Percentiles rank a stretch among this genome's conserved stretches.
Conservation (phyloP, 1,140 invertebrate species). For the Brachionus asplanchnoidis region DNA sequence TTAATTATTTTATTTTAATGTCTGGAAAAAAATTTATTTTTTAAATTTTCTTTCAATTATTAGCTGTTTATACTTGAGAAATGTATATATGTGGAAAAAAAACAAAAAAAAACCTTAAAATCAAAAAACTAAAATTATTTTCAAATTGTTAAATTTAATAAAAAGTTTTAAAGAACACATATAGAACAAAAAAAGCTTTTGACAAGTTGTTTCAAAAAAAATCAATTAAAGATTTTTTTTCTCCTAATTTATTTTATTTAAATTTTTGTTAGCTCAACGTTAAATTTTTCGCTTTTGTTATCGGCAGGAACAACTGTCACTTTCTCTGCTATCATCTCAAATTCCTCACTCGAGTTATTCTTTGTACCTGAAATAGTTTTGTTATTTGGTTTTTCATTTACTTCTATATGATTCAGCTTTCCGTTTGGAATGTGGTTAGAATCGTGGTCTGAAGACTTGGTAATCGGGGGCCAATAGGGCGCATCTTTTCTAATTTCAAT, state of each 20-base stretch:
- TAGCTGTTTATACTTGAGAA: background rate
- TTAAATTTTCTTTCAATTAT: background rate
- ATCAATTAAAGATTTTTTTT: background rate
- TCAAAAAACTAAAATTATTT: conserved; percentile 10
- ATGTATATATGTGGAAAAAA: background rate
- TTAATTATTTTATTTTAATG: background rate
- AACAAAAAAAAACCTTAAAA: background rate
- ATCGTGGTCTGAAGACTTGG: background rate
- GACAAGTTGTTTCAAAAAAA: background rate
- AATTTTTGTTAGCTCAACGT: background rate
- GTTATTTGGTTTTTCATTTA: background rate
- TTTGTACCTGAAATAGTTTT: background rate
- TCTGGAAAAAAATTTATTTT: background rate
- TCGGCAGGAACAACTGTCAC: background rate
- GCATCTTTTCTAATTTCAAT: conserved; percentile 22
- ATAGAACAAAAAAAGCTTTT: background rate
- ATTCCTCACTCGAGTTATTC: background rate
- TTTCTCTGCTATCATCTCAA: background rate
- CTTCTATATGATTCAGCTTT: background rate
- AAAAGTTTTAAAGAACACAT: conserved; percentile 1
- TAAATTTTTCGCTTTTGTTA: background rate
- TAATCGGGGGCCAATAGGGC: background rate
- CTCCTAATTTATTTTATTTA: background rate
- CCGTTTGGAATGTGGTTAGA: background rate
- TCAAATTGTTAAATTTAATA: background rate